Evolutionary conservation across 1,140 invertebrate genomes (phyloP), one percentile per base, ranked within the genome.

Genomic region (Drosophila ananassae): DNA sequence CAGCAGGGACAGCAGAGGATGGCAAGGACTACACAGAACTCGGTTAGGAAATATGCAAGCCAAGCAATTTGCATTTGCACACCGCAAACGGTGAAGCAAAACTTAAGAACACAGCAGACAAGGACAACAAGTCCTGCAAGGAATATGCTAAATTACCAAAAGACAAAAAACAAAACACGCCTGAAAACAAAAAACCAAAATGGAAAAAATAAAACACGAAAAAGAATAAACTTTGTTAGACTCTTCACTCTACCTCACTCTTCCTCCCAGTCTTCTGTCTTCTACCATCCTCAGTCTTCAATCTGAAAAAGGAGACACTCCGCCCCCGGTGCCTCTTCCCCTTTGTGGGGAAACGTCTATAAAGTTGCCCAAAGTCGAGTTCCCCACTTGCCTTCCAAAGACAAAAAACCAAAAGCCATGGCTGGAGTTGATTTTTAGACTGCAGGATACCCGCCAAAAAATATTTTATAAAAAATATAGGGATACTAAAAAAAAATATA

Each of bases 121-220:
- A 81, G 76, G 62, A 84, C 71, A 79, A 75, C 75, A 79, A 84
- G 67, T 85, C 59, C 77, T 85, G 67, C 69, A 85, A 71, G 64
- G 84, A 85, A 85, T 85, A 85, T 85, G 81, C 82, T 85, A 85
- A 85, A 85, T 85, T 85, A 82, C 81, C 62, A 87, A 87, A 87
- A 85, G 78, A 87, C 69, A 85, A 75, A 76, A 78, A 69, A 79
- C 69, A 67, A 72, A 80, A 79, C 59, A 79, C 12, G 63, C 30
- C 59, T 22, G 22, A 50, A 32, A 21, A 57, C 25, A 72, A 22
- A 58, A 17, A 75, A 13, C 47, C 8, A 59, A 21, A 68, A 30
- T 54, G 6, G 41, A 12, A 32, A 13, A 22, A 17, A 25, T 28
- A 37, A 41, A 56, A 37, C 9, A n/a, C n/a, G 63, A 48, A 25